Base-by-base conservation (phyloP, 2,888 invertebrate species). In the Apamea epomidion region DNA sequence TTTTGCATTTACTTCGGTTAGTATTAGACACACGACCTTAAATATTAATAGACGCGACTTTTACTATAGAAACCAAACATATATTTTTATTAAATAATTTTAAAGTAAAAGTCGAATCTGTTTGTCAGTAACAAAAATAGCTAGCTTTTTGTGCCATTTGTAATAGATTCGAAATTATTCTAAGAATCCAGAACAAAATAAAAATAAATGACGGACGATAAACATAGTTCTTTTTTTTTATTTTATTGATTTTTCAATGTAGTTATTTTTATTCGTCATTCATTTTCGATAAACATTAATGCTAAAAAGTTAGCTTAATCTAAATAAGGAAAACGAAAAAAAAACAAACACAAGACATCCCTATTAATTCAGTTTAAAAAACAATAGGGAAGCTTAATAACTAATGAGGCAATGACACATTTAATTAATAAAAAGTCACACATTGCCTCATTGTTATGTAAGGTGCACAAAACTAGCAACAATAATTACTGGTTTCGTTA, bases 1-100 rank as follows among this genome's bases (percentile, higher is more conserved):
- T 91, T 93, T 90, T 85, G 78, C 87, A 87, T 85, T 89, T 87
- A 78, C 75, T 76, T 78, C 18, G 82, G 88, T 88, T 88, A 91
- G 94, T 96, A 95, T 93, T 95, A 93, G 93, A 95, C 95, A 96
- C 95, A 94, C 94, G 93, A 90, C 92, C 92, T 94, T 95, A 94
- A 87, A 82, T 74, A 80, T 80, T 88, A 88, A 71, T 72, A 90
- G 90, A 91, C 80, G 81, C 87, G 90, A 92, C 89, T 92, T 93
- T 90, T 88, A 83, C 77, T 2, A 32, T 42, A 16, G 48, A 78
- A 58, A 58, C n/a, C 3, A 10, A 54, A 51, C 10, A 54, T n/a
- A 32, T 37, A 25, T 69, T 37, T 76, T 62, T 60, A 54, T 12
- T 42, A 45, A 69, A 48, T n/a, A 21, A 14, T 64, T 67, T 54